Evolutionary conservation across 2,113 vertebrate genomes (phyloP).

Genomic region (Hypanus sabinus): DNA sequence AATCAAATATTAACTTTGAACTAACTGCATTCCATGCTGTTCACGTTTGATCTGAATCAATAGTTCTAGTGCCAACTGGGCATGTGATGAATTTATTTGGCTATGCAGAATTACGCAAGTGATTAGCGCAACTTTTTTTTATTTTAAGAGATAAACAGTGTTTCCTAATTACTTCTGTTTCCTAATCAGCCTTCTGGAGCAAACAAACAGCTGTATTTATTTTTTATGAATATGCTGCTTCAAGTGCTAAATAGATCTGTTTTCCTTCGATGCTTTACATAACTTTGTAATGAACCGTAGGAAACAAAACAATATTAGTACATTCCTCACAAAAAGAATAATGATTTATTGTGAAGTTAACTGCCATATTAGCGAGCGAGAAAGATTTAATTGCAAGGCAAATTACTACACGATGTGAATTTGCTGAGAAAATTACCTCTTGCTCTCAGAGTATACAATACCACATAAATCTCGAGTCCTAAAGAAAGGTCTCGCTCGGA

Average conservation of each 20-base stretch:
- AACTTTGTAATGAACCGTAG: slow-evolving; percentile 19
- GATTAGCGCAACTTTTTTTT: slow-evolving; percentile 24
- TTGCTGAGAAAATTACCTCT: slow-evolving; percentile 19
- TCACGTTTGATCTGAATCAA: slow-evolving; percentile 30
- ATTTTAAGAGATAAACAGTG: slow-evolving; percentile 28
- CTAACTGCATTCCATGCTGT: slow-evolving; percentile 6
- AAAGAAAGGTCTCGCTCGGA: too few species aligned
- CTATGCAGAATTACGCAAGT: background rate
- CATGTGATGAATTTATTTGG: slow-evolving; percentile 16
- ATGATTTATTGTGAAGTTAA: slow-evolving; percentile 30
- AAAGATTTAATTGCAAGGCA: slow-evolving; percentile 19
- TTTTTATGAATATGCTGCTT: slow-evolving; percentile 29
- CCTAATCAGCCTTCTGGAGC: slow-evolving; percentile 31
- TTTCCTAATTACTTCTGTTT: slow-evolving; percentile 27
- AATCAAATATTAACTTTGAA: slow-evolving; percentile 22
- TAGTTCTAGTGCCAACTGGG: slow-evolving; percentile 8
- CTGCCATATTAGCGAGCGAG: background rate
- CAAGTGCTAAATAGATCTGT: slow-evolving; percentile 13
- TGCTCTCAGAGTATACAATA: background rate
- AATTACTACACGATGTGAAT: slow-evolving; percentile 19
- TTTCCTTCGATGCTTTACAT: background rate
- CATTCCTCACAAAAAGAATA: background rate
- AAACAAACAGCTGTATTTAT: slow-evolving; percentile 15
- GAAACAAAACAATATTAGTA: slow-evolving; percentile 15
- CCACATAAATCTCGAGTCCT: background rate